Evolutionary conservation across 2,797 vertebrate species (phyloP), one percentile per base, ranked within the genome.

Genomic region (Poeciliopsis infans): DNA sequence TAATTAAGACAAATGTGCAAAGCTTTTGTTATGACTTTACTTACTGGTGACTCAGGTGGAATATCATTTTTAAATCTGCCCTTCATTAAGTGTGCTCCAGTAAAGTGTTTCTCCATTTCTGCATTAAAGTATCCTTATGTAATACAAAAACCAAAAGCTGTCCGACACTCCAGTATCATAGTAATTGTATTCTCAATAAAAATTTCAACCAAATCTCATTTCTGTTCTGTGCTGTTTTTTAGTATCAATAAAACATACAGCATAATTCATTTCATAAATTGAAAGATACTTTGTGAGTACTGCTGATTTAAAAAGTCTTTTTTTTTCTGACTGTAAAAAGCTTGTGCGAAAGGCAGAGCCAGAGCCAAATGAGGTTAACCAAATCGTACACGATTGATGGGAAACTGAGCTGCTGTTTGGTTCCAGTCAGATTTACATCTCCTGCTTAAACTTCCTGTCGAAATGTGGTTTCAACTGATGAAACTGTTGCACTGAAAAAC

Each of bases 401-500:
- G 76, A 79, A 73, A 57, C 81, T 12, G 33, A 83, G 73, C 79
- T 66, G 73, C 36, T 49, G 20, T 39, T n/a, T 12, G 36, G 2
- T 7, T 83, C 75, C 83, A 69, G 55, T 84, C 76, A 64, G 61
- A 64, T 64, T 36, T 64, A 4, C 61, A 64, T 64, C 61, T 64
- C 31, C 31, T 33, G 61, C 18, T 25, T 23, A 39, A 78, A 85
- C 39, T 72, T 78, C 72, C 83, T 51, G 83, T 83, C 80, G 69
- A 80, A 47, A 46, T 86, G 87, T 71, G 89, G 89, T 90, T 88
- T 84, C 33, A 88, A 76, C 86, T 59, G 88, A 78, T 53, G 15
- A 79, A 85, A 78, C 79, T 66, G 39, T 36, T 36, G 20, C 59
- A 25, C 12, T 0, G 36, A 49, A 68, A 79, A 12, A 23, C 8